Conservation (phyloP, 92 coral and sea anemone species). For the Parazoanthus swiftii region DNA sequence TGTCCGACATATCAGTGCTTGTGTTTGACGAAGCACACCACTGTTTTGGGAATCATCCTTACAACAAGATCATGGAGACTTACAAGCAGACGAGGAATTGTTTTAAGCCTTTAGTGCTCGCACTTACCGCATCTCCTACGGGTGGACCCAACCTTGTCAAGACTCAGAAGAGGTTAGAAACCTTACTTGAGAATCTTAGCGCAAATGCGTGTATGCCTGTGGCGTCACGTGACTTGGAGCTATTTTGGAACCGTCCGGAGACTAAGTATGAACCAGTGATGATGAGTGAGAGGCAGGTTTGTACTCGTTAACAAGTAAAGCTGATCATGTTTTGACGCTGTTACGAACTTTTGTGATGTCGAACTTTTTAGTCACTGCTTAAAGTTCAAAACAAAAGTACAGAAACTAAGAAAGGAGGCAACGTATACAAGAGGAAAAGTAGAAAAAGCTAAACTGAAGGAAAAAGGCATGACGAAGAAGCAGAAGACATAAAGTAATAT, state of each 20-base stretch:
- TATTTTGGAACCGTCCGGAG: slow-evolving; percentile 77
- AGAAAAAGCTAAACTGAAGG: too few species aligned
- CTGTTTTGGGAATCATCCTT: slow-evolving; percentile 84
- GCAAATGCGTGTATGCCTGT: slow-evolving; percentile 77
- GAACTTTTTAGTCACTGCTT: too few species aligned
- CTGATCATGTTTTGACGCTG: neutral
- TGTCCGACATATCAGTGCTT: slow-evolving; percentile 79
- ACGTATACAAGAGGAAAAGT: too few species aligned
- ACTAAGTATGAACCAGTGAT: slow-evolving; percentile 53
- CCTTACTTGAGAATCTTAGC: slow-evolving; percentile 60
- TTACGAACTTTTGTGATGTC: neutral
- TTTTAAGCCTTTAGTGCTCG: slow-evolving; percentile 82
- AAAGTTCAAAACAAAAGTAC: too few species aligned
- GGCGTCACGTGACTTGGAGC: slow-evolving; percentile 58
- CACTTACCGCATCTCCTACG: slow-evolving; percentile 92
- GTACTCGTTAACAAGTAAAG: neutral
- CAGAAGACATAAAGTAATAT: too few species aligned
- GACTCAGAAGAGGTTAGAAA: slow-evolving; percentile 51
- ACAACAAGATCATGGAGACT: slow-evolving; percentile 76
- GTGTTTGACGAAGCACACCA: slow-evolving; percentile 95
- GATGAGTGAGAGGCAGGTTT: slow-evolving; percentile 42
- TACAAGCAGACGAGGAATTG: slow-evolving; percentile 51
- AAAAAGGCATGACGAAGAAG: too few species aligned
- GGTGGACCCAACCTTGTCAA: slow-evolving; percentile 56
- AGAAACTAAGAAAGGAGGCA: too few species aligned